Base-by-base conservation (phyloP, 2,888 invertebrate genomes). In the Acanthosepion pharaonis region DNA sequence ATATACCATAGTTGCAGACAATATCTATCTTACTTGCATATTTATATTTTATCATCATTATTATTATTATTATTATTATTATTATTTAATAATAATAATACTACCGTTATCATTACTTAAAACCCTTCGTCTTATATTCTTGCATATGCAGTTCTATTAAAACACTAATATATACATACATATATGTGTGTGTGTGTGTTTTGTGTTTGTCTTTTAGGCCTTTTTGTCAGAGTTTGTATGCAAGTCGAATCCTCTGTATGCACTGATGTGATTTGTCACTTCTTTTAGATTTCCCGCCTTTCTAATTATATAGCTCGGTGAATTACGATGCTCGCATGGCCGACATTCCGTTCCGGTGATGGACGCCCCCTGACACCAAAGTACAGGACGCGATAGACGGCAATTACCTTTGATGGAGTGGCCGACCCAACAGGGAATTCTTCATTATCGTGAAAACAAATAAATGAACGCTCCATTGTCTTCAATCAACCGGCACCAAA, bases 401-500 rank as follows among this genome's bases (percentile, higher is more conserved):
- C 78, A 78, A 78, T 78, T 78, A 78, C 78, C 78, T 33, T 78
- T 78, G 78, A 78, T 78, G 78, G 78, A 78, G 78, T 78, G 78
- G n/a, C 78, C 78, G n/a, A 78, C n/a, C 15, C 15, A 78, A 78
- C 78, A 78, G 33, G 78, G n/a, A 78, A 78, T 78, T 78, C 33
- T 78, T 78, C 78, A 78, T 78, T 78, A 78, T 78, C n/a, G 5
- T n/a, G 33, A 78, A 78, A 78, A 78, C n/a, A 78, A 78, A 78
- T 78, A 78, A 78, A 78, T 78, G 78, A 78, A 78, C 15, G n/a
- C 78, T 78, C 78, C n/a, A 33, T 78, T 18, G 78, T 78, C 78
- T 78, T 78, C 78, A 33, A 78, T 78, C 78, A 33, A 18, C n/a
- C 78, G n/a, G 33, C 23, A n/a, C 9, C n/a, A 15, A n/a, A 33